Conservation (phyloP, 2,113 vertebrate species). For the Pomatostomus ruficeps region DNA sequence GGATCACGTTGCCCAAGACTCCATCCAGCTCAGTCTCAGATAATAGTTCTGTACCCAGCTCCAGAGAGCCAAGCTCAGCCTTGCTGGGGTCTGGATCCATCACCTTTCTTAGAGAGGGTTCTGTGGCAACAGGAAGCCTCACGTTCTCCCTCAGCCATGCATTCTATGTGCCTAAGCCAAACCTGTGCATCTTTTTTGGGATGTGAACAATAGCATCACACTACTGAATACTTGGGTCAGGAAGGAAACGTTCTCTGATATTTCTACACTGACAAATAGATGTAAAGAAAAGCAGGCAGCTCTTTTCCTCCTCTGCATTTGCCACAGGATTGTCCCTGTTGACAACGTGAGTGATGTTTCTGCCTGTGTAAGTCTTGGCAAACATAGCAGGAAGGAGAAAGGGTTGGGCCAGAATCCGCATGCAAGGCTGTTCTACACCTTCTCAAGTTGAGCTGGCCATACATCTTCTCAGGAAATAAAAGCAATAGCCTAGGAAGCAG, state of each 20-base stretch:
- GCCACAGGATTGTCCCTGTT: neutral
- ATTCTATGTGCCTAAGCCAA: fast-evolving
- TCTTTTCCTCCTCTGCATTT: neutral
- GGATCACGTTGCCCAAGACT: neutral
- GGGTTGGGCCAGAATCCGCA: neutral
- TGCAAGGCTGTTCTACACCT: neutral
- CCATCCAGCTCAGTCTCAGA: neutral
- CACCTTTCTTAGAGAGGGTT: neutral
- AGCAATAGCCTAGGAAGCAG: neutral
- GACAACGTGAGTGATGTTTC: neutral
- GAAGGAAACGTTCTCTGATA: neutral
- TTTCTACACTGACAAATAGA: neutral
- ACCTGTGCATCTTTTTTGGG: neutral
- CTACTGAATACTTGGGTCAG: neutral
- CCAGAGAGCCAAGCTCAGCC: neutral
- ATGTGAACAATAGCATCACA: neutral
- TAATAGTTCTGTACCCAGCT: neutral
- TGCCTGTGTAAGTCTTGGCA: neutral
- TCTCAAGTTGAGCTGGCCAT: neutral
- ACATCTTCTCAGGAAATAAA: neutral
- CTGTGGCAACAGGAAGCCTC: neutral
- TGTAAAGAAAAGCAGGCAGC: neutral
- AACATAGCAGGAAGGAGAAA: neutral
- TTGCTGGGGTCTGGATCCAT: neutral
- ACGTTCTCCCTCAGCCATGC: neutral